Conservation (phyloP, 2,113 vertebrate species). For the Vicugna pacos region DNA sequence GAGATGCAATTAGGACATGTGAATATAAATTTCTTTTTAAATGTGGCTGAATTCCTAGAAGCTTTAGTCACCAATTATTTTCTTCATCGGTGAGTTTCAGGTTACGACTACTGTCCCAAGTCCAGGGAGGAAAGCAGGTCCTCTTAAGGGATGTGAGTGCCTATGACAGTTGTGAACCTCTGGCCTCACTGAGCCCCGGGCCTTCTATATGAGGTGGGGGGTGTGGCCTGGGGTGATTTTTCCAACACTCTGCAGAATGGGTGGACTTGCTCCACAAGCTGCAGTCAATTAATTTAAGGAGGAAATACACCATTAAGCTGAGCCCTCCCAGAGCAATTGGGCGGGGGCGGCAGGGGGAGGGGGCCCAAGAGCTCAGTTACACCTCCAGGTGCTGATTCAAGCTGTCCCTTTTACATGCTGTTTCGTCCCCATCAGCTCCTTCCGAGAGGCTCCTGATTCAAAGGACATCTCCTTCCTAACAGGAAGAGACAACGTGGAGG, state of each 20-base stretch:
- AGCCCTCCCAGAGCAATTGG: not conserved
- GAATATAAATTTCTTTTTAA: not conserved
- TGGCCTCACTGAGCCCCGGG: not conserved
- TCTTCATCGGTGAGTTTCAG: not conserved
- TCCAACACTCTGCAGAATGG: not conserved
- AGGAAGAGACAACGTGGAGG: not conserved
- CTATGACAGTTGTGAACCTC: not conserved
- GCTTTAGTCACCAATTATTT: not conserved
- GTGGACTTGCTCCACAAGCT: not conserved
- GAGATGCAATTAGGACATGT: not conserved
- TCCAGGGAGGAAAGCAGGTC: not conserved
- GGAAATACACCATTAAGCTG: rapidly evolving
- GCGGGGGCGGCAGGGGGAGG: not conserved
- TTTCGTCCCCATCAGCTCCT: not conserved
- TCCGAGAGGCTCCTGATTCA: not conserved
- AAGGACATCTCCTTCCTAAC: not conserved
- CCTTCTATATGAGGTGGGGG: not conserved
- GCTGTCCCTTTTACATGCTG: not conserved
- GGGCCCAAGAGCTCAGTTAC: not conserved
- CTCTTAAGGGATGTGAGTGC: not conserved
- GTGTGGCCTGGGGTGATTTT: not conserved
- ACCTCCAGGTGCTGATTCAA: not conserved
- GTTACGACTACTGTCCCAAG: not conserved
- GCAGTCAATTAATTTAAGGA: not conserved
- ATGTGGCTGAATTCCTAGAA: not conserved